Evolutionary conservation across 2,113 vertebrate species (phyloP).

Genomic region (Barnardius zonarius): DNA sequence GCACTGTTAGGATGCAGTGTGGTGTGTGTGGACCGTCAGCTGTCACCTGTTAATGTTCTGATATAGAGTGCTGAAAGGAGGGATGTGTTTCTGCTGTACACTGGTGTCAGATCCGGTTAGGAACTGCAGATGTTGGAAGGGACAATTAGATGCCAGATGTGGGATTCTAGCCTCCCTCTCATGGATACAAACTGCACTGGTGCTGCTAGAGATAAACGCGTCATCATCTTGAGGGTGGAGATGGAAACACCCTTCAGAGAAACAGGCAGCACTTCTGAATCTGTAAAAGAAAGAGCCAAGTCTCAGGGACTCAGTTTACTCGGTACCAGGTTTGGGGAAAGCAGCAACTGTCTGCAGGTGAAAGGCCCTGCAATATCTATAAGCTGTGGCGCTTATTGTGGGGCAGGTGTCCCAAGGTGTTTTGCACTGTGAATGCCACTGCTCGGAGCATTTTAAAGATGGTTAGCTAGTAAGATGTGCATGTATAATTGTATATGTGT

Average conservation of each 20-base stretch:
- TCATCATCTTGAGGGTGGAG: not conserved
- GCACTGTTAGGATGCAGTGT: not conserved
- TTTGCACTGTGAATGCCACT: not conserved
- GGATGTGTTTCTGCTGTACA: not conserved
- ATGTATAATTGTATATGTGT: rapidly evolving
- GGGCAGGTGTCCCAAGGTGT: not conserved
- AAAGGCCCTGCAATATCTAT: not conserved
- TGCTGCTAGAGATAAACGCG: not conserved
- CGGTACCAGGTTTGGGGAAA: not conserved
- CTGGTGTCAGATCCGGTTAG: not conserved
- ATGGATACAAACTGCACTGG: not conserved
- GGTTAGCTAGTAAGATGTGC: not conserved
- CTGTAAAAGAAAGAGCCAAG: not conserved
- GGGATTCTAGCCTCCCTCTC: not conserved
- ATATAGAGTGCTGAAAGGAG: not conserved
- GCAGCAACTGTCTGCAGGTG: not conserved
- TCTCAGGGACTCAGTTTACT: not conserved
- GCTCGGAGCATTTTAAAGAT: not conserved
- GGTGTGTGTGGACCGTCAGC: not conserved
- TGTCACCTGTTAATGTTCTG: not conserved
- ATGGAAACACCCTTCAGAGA: not conserved
- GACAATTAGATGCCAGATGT: not conserved
- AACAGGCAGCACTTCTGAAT: not conserved
- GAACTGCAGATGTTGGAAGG: not conserved
- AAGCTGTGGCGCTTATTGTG: not conserved